Conservation (phyloP, 2,797 vertebrate species). For the Ispidina lecontei region DNA sequence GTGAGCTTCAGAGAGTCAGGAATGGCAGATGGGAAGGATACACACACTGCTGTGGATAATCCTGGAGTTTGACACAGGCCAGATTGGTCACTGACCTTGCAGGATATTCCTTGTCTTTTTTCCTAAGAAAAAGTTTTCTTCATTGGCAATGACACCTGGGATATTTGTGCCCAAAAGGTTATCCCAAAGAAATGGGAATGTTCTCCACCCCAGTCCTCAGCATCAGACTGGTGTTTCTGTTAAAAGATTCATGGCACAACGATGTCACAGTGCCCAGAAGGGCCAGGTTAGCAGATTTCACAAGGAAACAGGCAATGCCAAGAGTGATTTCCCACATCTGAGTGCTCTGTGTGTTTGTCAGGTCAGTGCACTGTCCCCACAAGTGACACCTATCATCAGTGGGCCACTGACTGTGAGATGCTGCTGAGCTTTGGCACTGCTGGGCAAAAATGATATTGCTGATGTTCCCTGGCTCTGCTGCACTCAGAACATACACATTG, state of each 20-base stretch:
- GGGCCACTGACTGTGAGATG: background rate
- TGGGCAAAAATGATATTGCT: background rate
- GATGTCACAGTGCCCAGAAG: background rate
- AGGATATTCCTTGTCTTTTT: constrained; percentile 14
- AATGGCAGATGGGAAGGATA: constrained; percentile 65
- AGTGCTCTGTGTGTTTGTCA: background rate
- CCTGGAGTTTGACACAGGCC: constrained; percentile 25
- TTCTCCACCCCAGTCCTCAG: background rate
- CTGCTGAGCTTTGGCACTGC: background rate
- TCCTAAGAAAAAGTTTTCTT: constrained; percentile 5
- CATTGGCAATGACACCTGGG: background rate
- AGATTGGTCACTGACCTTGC: constrained; percentile 13
- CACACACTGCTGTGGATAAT: constrained; percentile 35
- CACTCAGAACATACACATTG: background rate
- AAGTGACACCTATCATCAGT: background rate
- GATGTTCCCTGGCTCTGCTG: background rate
- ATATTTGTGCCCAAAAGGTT: background rate
- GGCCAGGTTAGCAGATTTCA: background rate
- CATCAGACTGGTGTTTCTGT: background rate
- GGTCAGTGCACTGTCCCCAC: background rate
- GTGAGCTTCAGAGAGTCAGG: constrained; percentile 30
- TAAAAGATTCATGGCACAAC: background rate
- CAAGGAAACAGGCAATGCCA: background rate
- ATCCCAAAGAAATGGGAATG: background rate
- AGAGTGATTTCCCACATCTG: background rate